phyloP scores from a whole-genome alignment of 1,140 invertebrate species.

The Drosophila sproati region DNA sequence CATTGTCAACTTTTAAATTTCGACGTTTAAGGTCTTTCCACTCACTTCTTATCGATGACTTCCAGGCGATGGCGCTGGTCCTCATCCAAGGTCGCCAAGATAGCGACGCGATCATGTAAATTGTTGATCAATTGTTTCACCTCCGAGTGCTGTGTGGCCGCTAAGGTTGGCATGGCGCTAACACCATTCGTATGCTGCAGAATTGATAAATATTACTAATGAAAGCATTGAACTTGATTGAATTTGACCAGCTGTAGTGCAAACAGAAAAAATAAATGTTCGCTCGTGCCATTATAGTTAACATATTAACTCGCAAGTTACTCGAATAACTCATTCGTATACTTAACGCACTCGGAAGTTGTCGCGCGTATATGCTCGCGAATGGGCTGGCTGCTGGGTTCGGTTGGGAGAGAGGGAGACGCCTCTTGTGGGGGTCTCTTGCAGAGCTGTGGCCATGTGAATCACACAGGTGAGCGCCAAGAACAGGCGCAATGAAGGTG shows the following conservation, averaged over 20 bases:
- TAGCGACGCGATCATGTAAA: slow-evolving; percentile 84
- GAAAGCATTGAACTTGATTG: not conserved
- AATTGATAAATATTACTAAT: not conserved
- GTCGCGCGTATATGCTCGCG: slow-evolving; percentile 18
- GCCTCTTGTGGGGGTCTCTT: not conserved
- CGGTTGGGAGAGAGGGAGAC: slow-evolving; percentile 8
- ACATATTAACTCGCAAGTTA: not conserved
- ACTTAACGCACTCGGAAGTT: slow-evolving; percentile 64
- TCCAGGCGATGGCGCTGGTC: slow-evolving; percentile 84
- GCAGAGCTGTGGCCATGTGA: not conserved
- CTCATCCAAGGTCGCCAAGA: slow-evolving; percentile 84
- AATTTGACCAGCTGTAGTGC: not conserved
- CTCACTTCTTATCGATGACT: slow-evolving; percentile 85
- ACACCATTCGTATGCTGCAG: not conserved
- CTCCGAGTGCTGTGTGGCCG: slow-evolving; percentile 30
- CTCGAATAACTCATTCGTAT: slow-evolving; percentile 15
- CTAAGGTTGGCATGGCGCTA: not conserved
- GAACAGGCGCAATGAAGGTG: slow-evolving; percentile 8
- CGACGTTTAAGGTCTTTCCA: not conserved
- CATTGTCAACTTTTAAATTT: slow-evolving; percentile 12
- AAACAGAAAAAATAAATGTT: not conserved
- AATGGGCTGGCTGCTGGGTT: not conserved
- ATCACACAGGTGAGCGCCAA: slow-evolving; percentile 10
- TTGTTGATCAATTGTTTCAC: slow-evolving; percentile 70
- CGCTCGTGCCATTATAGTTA: not conserved